Conservation (phyloP, 2,113 vertebrate genomes). For the Zapus hudsonius region DNA sequence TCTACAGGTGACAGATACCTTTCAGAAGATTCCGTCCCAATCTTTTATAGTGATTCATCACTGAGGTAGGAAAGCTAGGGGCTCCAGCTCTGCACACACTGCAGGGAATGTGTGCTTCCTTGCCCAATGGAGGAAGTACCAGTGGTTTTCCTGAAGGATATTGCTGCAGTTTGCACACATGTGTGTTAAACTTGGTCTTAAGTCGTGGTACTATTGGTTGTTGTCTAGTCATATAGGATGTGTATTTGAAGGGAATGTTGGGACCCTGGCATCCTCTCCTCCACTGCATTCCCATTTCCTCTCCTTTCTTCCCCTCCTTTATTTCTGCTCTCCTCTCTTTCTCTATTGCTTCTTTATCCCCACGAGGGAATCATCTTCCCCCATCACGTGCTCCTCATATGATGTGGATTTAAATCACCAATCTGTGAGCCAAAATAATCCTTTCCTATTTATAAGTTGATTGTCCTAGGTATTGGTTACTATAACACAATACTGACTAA, state of each 20-base stretch:
- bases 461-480: not conserved
- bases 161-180: not conserved
- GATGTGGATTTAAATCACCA: not conserved
- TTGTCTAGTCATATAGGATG: not conserved
- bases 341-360: not conserved
- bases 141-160: not conserved
- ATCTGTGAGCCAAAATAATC: not conserved
- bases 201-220: not conserved
- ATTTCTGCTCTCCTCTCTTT: not conserved
- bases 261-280: not conserved
- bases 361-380: too few relatives aligned
- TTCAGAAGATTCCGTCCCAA: not conserved
- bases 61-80: not conserved
- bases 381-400: not conserved
- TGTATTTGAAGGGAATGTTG: not conserved
- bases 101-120: not conserved
- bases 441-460: not conserved
- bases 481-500: not conserved
- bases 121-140: not conserved
- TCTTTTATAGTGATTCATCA: not conserved
- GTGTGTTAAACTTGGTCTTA: not conserved
- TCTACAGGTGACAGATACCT: not conserved
- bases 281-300: too few relatives aligned
- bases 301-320: not conserved
- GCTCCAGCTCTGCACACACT: not conserved